These are phyloP conservation scores for Phymastichus coffea DNA, from an alignment of 1,140 invertebrate genomes.

Conservation along the genomic window DNA sequence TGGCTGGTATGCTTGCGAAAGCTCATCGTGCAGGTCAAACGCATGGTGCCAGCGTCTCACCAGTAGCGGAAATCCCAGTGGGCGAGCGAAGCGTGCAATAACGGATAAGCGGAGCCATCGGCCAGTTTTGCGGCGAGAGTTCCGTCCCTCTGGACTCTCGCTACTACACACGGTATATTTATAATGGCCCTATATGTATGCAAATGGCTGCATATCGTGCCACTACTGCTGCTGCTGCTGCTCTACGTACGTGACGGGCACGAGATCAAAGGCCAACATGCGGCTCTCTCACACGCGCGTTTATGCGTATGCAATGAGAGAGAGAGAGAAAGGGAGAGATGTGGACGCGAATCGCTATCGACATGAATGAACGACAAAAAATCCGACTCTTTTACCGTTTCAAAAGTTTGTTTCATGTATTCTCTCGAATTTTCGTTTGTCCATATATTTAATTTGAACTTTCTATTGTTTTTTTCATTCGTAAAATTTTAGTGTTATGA, in stretches of 20 bases:
- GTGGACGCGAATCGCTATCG: not conserved
- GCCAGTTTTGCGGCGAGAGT: conserved; percentile 39
- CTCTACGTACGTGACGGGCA: conserved; percentile 43
- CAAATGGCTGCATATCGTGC: conserved; percentile 56
- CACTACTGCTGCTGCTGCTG: conserved; percentile 44
- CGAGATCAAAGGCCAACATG: conserved; percentile 33
- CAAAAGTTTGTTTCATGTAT: too few species aligned
- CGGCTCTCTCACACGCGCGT: not conserved
- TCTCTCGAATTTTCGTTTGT: too few species aligned
- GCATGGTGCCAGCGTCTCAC: too few species aligned
- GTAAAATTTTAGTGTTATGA: too few species aligned
- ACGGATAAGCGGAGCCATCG: conserved; percentile 54
- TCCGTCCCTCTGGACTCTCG: too few species aligned
- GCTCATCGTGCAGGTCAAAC: too few species aligned
- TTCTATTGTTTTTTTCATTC: too few species aligned
- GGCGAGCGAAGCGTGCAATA: conserved; percentile 51
- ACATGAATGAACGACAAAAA: conserved; percentile 26
- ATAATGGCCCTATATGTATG: conserved; percentile 59
- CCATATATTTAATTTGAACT: too few species aligned
- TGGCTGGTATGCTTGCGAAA: too few species aligned
- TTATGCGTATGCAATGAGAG: not conserved
- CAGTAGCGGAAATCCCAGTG: too few species aligned
- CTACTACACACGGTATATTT: conserved; percentile 57
- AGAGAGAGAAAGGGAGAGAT: conserved; percentile 13
- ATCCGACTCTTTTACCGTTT: too few species aligned